phyloP scores from a whole-genome alignment of 2,797 vertebrate species.

The Myiotriccus ornatus region DNA sequence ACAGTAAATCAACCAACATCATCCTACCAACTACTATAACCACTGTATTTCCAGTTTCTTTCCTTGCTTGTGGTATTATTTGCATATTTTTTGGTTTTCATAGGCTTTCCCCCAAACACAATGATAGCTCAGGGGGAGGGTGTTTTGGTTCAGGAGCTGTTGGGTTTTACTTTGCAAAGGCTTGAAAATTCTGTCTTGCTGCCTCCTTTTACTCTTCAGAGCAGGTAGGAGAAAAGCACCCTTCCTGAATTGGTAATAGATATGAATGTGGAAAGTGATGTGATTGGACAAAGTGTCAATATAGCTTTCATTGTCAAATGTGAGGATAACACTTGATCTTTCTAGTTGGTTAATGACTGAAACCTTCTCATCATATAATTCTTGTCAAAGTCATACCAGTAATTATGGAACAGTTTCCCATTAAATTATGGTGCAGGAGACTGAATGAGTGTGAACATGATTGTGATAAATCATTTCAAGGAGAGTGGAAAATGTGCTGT shows the following conservation, averaged over 20 bases:
- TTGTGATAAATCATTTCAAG: slow-evolving; percentile 28
- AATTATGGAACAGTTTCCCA: slow-evolving; percentile 32
- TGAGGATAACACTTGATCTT: slow-evolving; percentile 20
- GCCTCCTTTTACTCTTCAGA: not conserved
- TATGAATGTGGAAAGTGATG: not conserved
- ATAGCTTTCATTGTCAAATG: not conserved
- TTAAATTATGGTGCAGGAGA: not conserved
- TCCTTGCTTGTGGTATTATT: not conserved
- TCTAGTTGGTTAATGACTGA: slow-evolving; percentile 26
- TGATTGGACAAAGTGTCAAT: not conserved
- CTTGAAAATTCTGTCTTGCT: not conserved
- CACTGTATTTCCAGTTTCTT: not conserved
- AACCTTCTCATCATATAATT: slow-evolving; percentile 11
- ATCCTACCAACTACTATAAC: not conserved
- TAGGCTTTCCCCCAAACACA: not conserved
- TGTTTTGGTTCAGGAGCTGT: not conserved
- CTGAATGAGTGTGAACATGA: not conserved
- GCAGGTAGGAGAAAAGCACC: not conserved
- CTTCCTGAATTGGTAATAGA: not conserved
- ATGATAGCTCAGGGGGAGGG: not conserved
- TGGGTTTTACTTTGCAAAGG: not conserved
- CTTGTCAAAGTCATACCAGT: slow-evolving; percentile 39
- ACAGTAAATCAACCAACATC: not conserved
- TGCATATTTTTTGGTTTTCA: not conserved
- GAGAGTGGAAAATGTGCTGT: slow-evolving; percentile 24